phyloP scores from a whole-genome alignment of 2,888 invertebrate genomes.

The Leucophenga montana region DNA sequence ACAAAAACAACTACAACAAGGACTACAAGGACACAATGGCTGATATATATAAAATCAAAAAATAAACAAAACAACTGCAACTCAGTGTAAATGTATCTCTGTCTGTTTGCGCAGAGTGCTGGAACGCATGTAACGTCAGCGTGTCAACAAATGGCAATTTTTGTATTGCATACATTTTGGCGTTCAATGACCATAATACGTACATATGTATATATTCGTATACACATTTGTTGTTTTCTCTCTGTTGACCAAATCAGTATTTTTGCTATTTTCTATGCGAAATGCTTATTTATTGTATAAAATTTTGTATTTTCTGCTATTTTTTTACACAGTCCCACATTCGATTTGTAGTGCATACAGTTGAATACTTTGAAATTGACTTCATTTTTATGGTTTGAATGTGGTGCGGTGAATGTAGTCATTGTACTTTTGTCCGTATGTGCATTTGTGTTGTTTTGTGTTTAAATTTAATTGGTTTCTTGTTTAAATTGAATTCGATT shows the following conservation, averaged over 20 bases:
- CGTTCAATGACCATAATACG: conserved; percentile 15
- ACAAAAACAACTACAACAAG: neutral
- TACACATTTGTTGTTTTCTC: neutral
- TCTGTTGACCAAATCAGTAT: conserved; percentile 7
- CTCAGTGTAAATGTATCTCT: neutral
- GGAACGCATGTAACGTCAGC: neutral
- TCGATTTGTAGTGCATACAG: conserved; percentile 34
- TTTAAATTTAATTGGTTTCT: conserved; percentile 67
- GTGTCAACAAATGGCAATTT: conserved; percentile 27
- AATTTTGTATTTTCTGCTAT: conserved; percentile 8
- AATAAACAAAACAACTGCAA: conserved; percentile 11
- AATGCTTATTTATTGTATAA: neutral
- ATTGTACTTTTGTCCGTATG: neutral
- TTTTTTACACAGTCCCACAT: conserved; percentile 25
- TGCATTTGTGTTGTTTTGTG: conserved; percentile 42
- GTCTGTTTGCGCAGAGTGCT: too few relatives aligned
- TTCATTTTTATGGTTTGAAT: conserved; percentile 55
- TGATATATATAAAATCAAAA: conserved; percentile 10
- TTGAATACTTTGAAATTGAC: conserved; percentile 58
- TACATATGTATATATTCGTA: neutral
- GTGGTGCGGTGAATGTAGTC: neutral
- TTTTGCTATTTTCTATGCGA: conserved; percentile 3
- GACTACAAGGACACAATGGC: neutral
- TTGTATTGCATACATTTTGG: conserved; percentile 27
- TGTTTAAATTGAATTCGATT: conserved; percentile 59